Percentiles rank a stretch among this genome's conserved stretches.
Conservation (phyloP, 2,797 vertebrate species). For the Clarias laeviceps region DNA sequence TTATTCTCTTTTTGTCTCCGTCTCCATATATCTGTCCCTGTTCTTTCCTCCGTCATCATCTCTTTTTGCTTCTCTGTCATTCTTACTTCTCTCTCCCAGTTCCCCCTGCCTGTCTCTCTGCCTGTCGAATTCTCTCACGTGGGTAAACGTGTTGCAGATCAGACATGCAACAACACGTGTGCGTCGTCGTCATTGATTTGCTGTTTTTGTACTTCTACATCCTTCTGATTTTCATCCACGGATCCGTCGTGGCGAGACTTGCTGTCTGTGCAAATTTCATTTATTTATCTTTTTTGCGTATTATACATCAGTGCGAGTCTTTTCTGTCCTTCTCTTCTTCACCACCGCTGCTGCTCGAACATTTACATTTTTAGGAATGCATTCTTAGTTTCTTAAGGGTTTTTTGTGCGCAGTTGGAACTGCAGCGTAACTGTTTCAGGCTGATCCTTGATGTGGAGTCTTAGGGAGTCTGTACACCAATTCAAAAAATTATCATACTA, state of each 20-base stretch:
- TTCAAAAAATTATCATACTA: background rate
- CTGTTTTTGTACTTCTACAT: constrained; percentile 35
- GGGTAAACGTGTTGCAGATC: constrained; percentile 52
- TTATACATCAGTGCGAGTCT: background rate
- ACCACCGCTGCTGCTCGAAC: background rate
- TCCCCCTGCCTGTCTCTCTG: constrained; percentile 3
- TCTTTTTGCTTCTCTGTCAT: constrained; percentile 9
- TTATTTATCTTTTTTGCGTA: background rate
- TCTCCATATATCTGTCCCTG: constrained; percentile 12
- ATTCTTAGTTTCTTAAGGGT: constrained; percentile 8
- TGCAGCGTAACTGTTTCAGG: background rate
- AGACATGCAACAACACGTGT: constrained; percentile 52
- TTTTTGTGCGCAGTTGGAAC: background rate
- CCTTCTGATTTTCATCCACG: constrained; percentile 4
- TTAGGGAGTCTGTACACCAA: background rate
- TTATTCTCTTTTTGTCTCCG: constrained; percentile 22
- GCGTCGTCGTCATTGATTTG: constrained; percentile 27
- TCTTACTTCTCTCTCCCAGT: constrained; percentile 4
- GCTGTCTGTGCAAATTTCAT: too few species aligned
- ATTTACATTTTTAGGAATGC: background rate
- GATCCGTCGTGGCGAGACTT: background rate
- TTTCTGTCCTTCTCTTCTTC: too few species aligned
- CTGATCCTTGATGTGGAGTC: constrained; percentile 12
- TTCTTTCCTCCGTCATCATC: background rate
- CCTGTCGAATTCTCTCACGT: constrained; percentile 21